Evolutionary conservation across 2,888 invertebrate species (phyloP), one percentile per base, ranked within the genome.

Genomic region (Amphipoea lucens): DNA sequence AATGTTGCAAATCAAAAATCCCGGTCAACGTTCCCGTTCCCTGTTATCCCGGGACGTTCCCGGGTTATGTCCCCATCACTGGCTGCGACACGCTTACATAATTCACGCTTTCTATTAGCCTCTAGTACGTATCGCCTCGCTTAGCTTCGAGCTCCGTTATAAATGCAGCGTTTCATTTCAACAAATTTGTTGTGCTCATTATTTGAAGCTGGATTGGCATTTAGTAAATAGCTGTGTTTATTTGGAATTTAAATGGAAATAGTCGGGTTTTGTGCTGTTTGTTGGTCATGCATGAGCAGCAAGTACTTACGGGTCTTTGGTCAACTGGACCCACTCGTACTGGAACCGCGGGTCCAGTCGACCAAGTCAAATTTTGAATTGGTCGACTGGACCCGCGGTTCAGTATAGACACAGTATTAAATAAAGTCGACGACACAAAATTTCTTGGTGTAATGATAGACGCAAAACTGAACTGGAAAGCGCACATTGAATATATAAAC

Each of bases 41-140:
- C 6, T 9, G 57, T 9, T 23, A 66, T 72, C 77, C 77, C 72
- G 68, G 73, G 29, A 40, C 23, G 29, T 51, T 77, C 51, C 67
- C 66, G 23, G 17, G 5, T 17, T 73, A 51, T 40, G 29, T 78
- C 42, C 72, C 72, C 89, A 76, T 75, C 85, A 65, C 87, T 89
- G 71, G 40, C 1, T 40, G 51, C 57, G 68, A 70, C 65, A 40
- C 78, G 82, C 65, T 81, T 87, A 80, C 80, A 88, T 89, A 89
- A 89, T 89, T 90, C 81, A 85, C 81, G 81, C 60, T 82, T 74
- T 85, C 87, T 89, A 88, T 85, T 89, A 89, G 86, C 86, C 71
- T 42, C 76, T 75, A 79, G 83, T 90, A 85, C n/a, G 80, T 85
- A 88, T 81, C 76, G 83, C 85, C 17, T 76, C 87, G 85, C 83